Evolutionary conservation across 2,797 vertebrate species (phyloP).

Genomic region (Rhinophrynus dorsalis): DNA sequence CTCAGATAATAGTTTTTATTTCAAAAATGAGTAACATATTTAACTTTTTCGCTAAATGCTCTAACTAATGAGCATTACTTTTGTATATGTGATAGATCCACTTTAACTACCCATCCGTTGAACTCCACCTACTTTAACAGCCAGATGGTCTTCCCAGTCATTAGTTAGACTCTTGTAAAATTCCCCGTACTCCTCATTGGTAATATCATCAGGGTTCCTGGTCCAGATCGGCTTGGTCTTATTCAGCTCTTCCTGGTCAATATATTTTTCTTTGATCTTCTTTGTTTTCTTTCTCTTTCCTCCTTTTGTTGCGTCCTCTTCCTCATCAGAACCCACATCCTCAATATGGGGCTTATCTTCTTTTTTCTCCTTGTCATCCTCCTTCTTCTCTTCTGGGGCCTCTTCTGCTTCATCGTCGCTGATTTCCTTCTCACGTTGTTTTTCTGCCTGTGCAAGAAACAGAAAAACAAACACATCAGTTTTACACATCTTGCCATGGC

Average conservation of each 20-base stretch:
- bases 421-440: slow-evolving; percentile 92
- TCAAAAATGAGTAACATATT: no score
- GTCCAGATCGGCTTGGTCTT: slow-evolving; percentile 97
- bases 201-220: slow-evolving; percentile 91
- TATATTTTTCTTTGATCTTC: slow-evolving; percentile 95
- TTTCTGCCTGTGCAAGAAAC: slow-evolving; percentile 80
- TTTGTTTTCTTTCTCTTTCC: slow-evolving; percentile 85
- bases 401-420: slow-evolving; percentile 90
- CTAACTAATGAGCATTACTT: no score
- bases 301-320: slow-evolving; percentile 82
- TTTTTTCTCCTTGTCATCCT: slow-evolving; percentile 74
- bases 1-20: no score
- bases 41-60: no score
- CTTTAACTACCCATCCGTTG: no score
- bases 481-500: no score
- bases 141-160: slow-evolving; percentile 95
- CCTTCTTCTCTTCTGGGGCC: slow-evolving; percentile 50
- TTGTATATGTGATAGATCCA: no score
- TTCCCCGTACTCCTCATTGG: slow-evolving; percentile 89
- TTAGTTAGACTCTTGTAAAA: slow-evolving; percentile 95
- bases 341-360: slow-evolving; percentile 90
- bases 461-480: no score
- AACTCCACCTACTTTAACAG: slow-evolving; percentile 80
- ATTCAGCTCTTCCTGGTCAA: slow-evolving; percentile 88
- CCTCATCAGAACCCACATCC: slow-evolving; percentile 86